These are phyloP conservation scores for Epirrhoe tristata DNA, from an alignment of 2,888 invertebrate genomes.

Conservation along the genomic window DNA sequence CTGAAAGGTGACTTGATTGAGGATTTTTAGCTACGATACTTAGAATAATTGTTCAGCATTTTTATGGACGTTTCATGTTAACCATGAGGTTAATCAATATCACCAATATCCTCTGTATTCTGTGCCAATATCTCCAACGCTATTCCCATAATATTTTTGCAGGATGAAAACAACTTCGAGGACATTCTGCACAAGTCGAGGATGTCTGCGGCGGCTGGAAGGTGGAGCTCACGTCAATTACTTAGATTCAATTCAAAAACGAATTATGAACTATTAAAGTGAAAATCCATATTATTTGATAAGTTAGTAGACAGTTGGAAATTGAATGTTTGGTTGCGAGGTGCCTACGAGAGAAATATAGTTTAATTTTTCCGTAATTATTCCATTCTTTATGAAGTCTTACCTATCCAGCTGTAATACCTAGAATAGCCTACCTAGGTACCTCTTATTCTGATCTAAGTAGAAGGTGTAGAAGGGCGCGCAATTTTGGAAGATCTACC, in stretches of 20 bases:
- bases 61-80: no score
- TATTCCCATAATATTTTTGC: no score
- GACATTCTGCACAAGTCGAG: slow-evolving; percentile 17
- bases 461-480: no score
- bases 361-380: slow-evolving; percentile 14
- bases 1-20: no score
- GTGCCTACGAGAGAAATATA: slow-evolving; percentile 19
- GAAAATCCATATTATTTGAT: slow-evolving; percentile 4
- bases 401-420: background rate
- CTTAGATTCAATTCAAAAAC: slow-evolving; percentile 8
- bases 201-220: slow-evolving; percentile 7
- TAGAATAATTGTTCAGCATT: no score
- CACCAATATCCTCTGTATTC: no score
- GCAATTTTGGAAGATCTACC: no score
- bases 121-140: no score
- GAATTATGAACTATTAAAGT: background rate
- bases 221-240: slow-evolving; percentile 14
- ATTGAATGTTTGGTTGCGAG: background rate
- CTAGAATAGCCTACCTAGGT: no score
- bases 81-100: no score
- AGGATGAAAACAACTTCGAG: slow-evolving; percentile 24
- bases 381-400: background rate
- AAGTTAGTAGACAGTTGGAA: slow-evolving; percentile 7
- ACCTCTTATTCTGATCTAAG: no score
- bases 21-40: no score